Base-by-base conservation (phyloP, 2,797 vertebrate species). In the Neostethus bicornis region DNA sequence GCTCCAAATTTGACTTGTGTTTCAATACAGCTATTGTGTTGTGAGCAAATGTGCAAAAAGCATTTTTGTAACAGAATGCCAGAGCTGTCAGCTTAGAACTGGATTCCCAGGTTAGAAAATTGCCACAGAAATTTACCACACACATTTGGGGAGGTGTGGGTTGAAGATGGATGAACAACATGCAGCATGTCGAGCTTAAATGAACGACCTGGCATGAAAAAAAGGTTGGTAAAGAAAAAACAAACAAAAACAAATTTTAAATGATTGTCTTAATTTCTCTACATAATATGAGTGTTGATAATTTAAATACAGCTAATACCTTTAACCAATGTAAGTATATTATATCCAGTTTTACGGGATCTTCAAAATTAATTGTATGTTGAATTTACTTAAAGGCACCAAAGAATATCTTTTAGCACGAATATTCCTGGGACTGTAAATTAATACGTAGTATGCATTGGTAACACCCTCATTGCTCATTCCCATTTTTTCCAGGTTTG, bases 191-290 rank as follows among this genome's bases (percentile, higher is more conserved):
- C 1, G 35, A 21, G 11, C 13, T 19, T 11, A 13, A 11, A 20
- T 41, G 19, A 10, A 21, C 7, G 16, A 17, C 17, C 13, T 9
- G 25, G 7, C 24, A 16, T 28, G 26, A 48, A 32, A 32, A n/a
- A 7, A 2, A 14, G 14, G 34, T 34, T 14, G 32, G 29, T 53
- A 17, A 55, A 62, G 20, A 51, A 60, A 54, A 61, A 13, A 24
- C 7, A n/a, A n/a, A n/a, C n/a, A n/a, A n/a, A n/a, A n/a, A n/a
- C n/a, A n/a, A n/a, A n/a, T n/a, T n/a, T n/a, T n/a, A n/a, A n/a
- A n/a, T n/a, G n/a, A n/a, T n/a, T n/a, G n/a, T n/a, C n/a, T n/a
- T n/a, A n/a, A n/a, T n/a, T n/a, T n/a, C n/a, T n/a, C n/a, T 52
- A 39, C 11, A 24, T 53, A 5, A 41, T 13, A 7, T 43, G 31